Conservation (phyloP, 2,888 invertebrate genomes). For the Hydrotaea cyrtoneurina region DNA sequence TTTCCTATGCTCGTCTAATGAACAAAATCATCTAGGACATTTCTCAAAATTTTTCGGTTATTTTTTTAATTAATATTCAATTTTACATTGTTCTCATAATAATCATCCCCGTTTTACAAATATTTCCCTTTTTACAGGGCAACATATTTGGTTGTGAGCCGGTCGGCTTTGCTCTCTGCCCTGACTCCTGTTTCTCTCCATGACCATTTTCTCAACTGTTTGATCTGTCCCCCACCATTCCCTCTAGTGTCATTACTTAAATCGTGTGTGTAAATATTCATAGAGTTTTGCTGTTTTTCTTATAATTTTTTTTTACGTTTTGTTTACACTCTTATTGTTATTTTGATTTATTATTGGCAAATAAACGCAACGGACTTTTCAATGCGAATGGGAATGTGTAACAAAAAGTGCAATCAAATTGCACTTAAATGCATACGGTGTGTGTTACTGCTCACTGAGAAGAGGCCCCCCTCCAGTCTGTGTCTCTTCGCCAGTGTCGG, state of each 20-base stretch:
- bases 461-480: neutral
- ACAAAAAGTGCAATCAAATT: constrained; percentile 50
- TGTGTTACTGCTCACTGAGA: constrained; percentile 21
- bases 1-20: too few relatives aligned
- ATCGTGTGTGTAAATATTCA: constrained; percentile 2
- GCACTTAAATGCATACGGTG: constrained; percentile 53
- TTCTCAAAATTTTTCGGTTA: too few relatives aligned
- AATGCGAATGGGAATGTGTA: constrained; percentile 11
- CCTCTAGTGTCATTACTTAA: neutral
- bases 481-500: neutral
- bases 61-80: too few relatives aligned
- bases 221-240: neutral
- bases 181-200: neutral
- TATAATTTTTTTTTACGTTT: neutral
- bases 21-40: too few relatives aligned
- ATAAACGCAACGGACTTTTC: constrained; percentile 56
- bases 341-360: constrained; percentile 60
- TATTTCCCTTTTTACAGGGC: too few relatives aligned
- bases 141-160: too few relatives aligned
- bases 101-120: too few relatives aligned
- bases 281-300: neutral
- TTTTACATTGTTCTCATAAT: too few relatives aligned
- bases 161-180: too few relatives aligned
- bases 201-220: neutral
- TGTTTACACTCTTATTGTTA: neutral